Conservation (phyloP, 2,797 vertebrate genomes). For the Sphenodon punctatus region DNA sequence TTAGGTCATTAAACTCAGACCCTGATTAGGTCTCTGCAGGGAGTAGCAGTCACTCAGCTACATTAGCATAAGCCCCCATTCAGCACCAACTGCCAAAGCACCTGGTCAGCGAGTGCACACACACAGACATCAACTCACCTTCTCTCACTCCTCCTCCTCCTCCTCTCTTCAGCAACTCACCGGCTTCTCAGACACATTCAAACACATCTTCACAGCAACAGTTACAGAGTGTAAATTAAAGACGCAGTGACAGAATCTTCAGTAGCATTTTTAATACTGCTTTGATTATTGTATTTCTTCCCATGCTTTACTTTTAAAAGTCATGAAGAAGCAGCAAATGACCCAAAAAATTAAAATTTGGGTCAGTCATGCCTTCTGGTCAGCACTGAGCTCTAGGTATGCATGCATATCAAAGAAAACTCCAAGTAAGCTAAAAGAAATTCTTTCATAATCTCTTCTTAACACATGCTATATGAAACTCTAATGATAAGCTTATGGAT, state of each 20-base stretch:
- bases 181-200: too few relatives aligned
- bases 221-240: background rate
- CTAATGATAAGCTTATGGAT: background rate
- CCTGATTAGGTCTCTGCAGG: too few relatives aligned
- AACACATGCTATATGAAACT: background rate
- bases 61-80: too few relatives aligned
- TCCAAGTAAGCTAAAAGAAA: conserved; percentile 24
- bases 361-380: conserved; percentile 20
- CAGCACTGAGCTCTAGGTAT: background rate
- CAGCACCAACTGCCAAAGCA: too few relatives aligned
- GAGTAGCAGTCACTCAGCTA: too few relatives aligned
- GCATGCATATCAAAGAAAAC: background rate
- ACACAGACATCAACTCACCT: too few relatives aligned
- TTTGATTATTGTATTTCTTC: conserved; percentile 48
- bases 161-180: too few relatives aligned
- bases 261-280: conserved; percentile 17
- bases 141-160: too few relatives aligned
- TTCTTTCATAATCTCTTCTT: background rate
- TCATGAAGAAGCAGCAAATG: conserved; percentile 30
- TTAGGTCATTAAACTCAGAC: too few relatives aligned
- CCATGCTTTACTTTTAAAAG: conserved; percentile 40
- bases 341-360: conserved; percentile 31
- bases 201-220: conserved; percentile 3
- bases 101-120: too few relatives aligned
- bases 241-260: conserved; percentile 37